Evolutionary conservation across 2,888 invertebrate genomes (phyloP).

Genomic region (Bellardia bayeri): DNA sequence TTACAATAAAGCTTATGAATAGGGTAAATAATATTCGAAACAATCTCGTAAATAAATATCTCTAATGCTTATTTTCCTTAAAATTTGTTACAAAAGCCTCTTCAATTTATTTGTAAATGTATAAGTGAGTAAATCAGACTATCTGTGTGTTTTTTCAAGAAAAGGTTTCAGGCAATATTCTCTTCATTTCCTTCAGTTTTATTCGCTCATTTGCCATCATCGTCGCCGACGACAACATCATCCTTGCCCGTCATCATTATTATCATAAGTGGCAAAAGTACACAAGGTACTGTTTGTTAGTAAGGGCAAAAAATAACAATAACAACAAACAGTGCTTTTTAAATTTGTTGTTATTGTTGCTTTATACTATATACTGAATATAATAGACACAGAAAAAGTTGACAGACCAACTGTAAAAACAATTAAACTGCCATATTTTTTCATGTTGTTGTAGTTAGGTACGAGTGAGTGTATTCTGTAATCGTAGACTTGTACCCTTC

Average conservation of each 20-base stretch:
- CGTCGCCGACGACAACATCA: slow-evolving; percentile 35
- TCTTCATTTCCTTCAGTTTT: slow-evolving; percentile 60
- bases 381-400: slow-evolving; percentile 39
- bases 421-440: slow-evolving; percentile 67
- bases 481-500: not conserved
- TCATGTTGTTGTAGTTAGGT: slow-evolving; percentile 1
- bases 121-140: not conserved
- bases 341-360: slow-evolving; percentile 29
- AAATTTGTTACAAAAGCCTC: slow-evolving; percentile 24
- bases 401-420: slow-evolving; percentile 72
- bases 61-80: not conserved
- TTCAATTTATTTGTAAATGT: not conserved
- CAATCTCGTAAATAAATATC: too few relatives aligned
- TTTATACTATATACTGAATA: not conserved
- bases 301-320: slow-evolving; percentile 43
- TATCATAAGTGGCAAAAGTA: slow-evolving; percentile 51
- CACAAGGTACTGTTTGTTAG: slow-evolving; percentile 3
- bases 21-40: not conserved
- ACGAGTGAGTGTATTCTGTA: not conserved
- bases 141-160: not conserved
- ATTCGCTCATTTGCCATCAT: slow-evolving; percentile 46
- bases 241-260: slow-evolving; percentile 37
- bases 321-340: slow-evolving; percentile 42
- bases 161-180: slow-evolving; percentile 60
- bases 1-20: too few relatives aligned